Evolutionary conservation across 2,113 vertebrate genomes (phyloP).

Genomic region (Bostrychus sinensis): DNA sequence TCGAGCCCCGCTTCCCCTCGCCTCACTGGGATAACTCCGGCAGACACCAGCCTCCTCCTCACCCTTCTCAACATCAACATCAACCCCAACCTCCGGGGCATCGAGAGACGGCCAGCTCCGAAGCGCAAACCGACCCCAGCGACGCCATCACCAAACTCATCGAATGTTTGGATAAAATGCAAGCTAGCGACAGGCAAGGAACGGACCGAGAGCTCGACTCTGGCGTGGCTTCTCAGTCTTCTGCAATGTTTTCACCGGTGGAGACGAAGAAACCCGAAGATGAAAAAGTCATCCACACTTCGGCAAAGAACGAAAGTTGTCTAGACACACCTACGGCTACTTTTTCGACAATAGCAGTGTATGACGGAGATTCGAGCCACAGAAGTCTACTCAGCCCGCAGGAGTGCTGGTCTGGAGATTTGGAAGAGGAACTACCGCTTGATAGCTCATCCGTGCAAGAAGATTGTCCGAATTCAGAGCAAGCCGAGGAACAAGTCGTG

Average conservation of each 20-base stretch:
- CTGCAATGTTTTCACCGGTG: conserved; percentile 56
- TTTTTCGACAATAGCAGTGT: conserved; percentile 33
- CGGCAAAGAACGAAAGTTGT: neutral
- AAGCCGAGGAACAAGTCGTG: conserved; percentile 6
- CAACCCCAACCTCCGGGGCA: conserved; percentile 13
- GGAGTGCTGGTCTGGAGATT: conserved; percentile 50
- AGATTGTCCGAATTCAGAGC: conserved; percentile 23
- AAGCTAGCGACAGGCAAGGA: conserved; percentile 36
- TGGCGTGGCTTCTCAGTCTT: conserved; percentile 71
- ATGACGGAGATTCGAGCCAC: conserved; percentile 44
- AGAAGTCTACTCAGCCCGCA: conserved; percentile 37
- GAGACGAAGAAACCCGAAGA: conserved; percentile 49
- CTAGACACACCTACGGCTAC: conserved; percentile 21
- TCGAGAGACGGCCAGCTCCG: conserved; percentile 70
- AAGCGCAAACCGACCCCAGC: conserved; percentile 78
- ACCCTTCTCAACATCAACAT: no score
- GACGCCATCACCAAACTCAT: conserved; percentile 76
- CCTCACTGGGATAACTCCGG: conserved; percentile 54
- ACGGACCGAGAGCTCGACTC: conserved; percentile 70
- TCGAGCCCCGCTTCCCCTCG: conserved; percentile 70
- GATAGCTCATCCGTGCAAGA: conserved; percentile 74
- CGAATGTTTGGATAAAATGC: conserved; percentile 74
- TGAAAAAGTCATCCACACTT: neutral
- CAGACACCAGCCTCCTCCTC: conserved; percentile 31
- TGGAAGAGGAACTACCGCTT: conserved; percentile 65